Evolutionary conservation across 2,113 vertebrate species (phyloP), one percentile per base, ranked within the genome.

Genomic region (Myrmecobius fasciatus): DNA sequence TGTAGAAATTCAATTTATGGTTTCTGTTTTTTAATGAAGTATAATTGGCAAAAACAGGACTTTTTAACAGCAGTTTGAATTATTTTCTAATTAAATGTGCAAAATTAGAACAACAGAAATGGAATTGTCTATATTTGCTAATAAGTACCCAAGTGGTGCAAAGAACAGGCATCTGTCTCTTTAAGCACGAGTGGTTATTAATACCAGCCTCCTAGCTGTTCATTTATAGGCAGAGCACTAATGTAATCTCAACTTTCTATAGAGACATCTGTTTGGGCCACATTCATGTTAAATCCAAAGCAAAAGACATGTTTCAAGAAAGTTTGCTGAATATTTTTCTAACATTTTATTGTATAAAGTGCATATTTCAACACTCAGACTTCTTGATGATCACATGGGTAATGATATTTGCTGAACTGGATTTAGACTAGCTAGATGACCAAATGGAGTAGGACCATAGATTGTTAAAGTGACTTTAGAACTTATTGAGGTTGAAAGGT

Each of bases 261-360:
- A 83, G 52, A 94, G 96, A 92, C 89, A 96, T 95, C 91, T 95
- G 91, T 90, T 96, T 94, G 43, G 95, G 96, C 89, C n/a, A 92
- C 94, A 75, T 95, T 95, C 95, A 89, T 26, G 26, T 94, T 92
- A 91, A 96, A 97, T 93, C 94, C 47, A 95, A 93, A 97, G 92
- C 88, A 91, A 92, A 97, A 92, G 49, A 53, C 52, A 89, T 54
- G 91, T 96, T 95, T 53, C 95, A 43, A 83, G 52, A 95, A 95
- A 89, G 53, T 89, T 94, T 47, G 54, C 46, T 52, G 53, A 96
- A 22, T 2, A 11, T 52, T 88, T 25, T 67, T 95, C 89, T 94
- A 53, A 95, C 94, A 93, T 56, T 94, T 52, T 51, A 31, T 75
- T 96, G 94, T 93, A 60, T 91, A 49, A 46, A 53, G 31, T 36